Conservation (phyloP, 2,888 invertebrate species). For the Pseudeuparius sepicola region DNA sequence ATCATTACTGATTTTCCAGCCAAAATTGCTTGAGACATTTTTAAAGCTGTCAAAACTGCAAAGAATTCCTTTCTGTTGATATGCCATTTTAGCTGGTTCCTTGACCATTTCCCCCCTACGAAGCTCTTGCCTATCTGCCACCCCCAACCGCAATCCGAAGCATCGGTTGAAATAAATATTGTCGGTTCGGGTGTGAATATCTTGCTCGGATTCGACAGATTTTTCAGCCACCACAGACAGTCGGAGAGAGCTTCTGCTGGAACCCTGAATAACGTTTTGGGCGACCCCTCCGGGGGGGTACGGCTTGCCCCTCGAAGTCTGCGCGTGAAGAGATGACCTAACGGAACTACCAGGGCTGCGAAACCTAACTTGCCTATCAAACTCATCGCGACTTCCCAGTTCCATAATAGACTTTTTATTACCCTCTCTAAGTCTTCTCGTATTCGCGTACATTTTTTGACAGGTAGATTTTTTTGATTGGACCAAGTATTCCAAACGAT, state of each 20-base stretch:
- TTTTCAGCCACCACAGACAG: conserved; percentile 3
- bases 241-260: conserved; percentile 5
- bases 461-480: too few relatives aligned
- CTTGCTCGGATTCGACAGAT: conserved; percentile 7
- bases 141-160: conserved; percentile 12
- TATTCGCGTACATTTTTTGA: too few relatives aligned
- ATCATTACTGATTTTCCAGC: conserved; percentile 9
- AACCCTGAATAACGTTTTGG: conserved; percentile 5
- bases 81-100: conserved; percentile 17
- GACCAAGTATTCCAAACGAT: conserved; percentile 13
- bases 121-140: conserved; percentile 7
- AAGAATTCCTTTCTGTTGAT: conserved; percentile 20
- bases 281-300: conserved; percentile 11
- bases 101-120: conserved; percentile 11
- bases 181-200: too few relatives aligned
- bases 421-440: too few relatives aligned
- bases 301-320: conserved; percentile 7
- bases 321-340: conserved; percentile 8
- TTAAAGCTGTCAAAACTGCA: conserved; percentile 15
- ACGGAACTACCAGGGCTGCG: conserved; percentile 7
- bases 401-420: conserved; percentile 5
- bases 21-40: not conserved
- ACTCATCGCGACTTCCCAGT: conserved; percentile 8
- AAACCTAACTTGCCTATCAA: conserved; percentile 11
- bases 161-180: conserved; percentile 13